Conservation (phyloP, 1,140 invertebrate genomes). For the Drosophila rhopaloa region DNA sequence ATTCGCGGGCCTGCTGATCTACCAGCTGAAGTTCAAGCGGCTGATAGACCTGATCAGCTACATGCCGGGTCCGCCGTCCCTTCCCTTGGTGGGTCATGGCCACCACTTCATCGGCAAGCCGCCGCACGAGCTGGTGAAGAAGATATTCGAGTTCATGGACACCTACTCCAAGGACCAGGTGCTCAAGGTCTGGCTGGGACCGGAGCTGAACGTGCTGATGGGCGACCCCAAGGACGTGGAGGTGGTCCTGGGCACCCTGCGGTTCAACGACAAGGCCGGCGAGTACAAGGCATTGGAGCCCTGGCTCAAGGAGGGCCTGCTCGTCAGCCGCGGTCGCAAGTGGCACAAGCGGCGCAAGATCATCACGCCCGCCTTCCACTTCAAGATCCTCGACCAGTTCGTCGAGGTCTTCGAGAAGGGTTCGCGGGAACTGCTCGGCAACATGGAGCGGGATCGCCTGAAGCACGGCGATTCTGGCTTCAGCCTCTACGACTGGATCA, state of each 20-base stretch:
- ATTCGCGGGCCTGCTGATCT: slow-evolving; percentile 54
- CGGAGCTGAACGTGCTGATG: slow-evolving; percentile 71
- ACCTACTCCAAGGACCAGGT: slow-evolving; percentile 84
- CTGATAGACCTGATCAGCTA: slow-evolving; percentile 66
- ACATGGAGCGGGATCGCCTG: slow-evolving; percentile 84
- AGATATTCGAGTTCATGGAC: slow-evolving; percentile 40
- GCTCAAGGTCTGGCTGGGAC: slow-evolving; percentile 76
- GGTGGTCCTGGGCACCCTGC: slow-evolving; percentile 57
- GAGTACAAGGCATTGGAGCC: slow-evolving; percentile 89
- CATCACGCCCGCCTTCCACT: slow-evolving; percentile 94
- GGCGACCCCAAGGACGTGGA: slow-evolving; percentile 73
- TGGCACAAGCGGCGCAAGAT: slow-evolving; percentile 93
- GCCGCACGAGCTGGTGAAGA: slow-evolving; percentile 52
- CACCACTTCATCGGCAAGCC: slow-evolving; percentile 67
- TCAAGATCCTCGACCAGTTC: slow-evolving; percentile 93
- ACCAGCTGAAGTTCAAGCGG: slow-evolving; percentile 71
- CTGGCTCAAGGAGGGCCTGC: slow-evolving; percentile 90
- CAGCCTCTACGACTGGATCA: slow-evolving; percentile 88
- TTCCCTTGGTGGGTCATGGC: slow-evolving; percentile 73
- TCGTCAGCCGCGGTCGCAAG: slow-evolving; percentile 88
- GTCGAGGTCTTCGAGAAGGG: slow-evolving; percentile 89
- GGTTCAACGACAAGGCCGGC: slow-evolving; percentile 77
- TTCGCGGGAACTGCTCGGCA: slow-evolving; percentile 86
- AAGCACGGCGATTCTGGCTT: slow-evolving; percentile 68
- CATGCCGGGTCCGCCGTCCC: slow-evolving; percentile 59